phyloP scores from a whole-genome alignment of 2,113 vertebrate genomes.

The Lanius collurio region DNA sequence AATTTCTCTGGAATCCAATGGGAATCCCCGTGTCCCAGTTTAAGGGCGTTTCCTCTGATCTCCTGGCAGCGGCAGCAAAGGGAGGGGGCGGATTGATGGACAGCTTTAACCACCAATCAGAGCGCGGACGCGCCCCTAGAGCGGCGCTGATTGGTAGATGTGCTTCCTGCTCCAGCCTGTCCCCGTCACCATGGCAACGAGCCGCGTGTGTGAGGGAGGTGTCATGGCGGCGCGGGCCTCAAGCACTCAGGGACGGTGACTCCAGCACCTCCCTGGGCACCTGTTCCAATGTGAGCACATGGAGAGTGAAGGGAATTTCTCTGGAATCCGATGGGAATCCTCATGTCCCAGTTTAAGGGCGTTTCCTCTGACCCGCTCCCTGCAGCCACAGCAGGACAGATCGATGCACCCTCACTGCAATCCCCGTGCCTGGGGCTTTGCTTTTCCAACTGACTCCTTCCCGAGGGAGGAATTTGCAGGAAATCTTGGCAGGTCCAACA shows the following conservation, averaged over 20 bases:
- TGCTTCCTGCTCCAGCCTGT: fast-evolving
- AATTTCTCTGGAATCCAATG: not conserved
- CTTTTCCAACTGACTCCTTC: not conserved
- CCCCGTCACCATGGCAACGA: too few species aligned
- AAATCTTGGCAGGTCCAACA: not conserved
- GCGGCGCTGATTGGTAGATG: fast-evolving
- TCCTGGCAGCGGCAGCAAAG: not conserved
- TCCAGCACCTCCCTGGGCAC: too few species aligned
- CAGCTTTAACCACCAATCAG: not conserved
- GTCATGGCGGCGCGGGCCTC: too few species aligned
- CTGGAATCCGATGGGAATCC: too few species aligned
- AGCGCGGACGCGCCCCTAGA: fast-evolving
- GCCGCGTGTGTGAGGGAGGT: too few species aligned
- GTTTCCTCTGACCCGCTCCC: not conserved
- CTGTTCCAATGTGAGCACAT: too few species aligned
- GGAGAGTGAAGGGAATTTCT: not conserved
- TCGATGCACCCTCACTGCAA: not conserved
- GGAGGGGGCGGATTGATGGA: too few species aligned
- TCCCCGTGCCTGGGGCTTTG: too few species aligned
- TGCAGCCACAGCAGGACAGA: not conserved
- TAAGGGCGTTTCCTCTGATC: too few species aligned
- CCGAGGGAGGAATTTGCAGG: not conserved
- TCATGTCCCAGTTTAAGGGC: too few species aligned
- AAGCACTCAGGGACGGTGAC: not conserved
- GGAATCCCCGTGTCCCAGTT: too few species aligned